Base-by-base conservation (phyloP, 2,888 invertebrate genomes). In the Aleiodes alternator region DNA sequence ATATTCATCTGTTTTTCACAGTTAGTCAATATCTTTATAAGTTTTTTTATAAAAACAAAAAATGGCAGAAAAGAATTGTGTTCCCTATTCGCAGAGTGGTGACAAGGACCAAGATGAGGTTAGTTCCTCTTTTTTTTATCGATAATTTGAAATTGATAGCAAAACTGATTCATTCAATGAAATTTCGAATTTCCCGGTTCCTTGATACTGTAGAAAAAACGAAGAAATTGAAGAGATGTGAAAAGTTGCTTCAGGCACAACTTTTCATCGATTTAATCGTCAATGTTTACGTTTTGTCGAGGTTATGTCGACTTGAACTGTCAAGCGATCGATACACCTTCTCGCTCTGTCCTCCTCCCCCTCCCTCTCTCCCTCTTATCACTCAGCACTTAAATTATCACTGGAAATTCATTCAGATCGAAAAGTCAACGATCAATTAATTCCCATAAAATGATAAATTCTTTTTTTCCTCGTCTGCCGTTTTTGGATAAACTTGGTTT, bases 101-200 rank as follows among this genome's bases (percentile, higher is more conserved):
- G 88, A 93, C 84, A 92, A 92, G 83, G 91, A 92, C 76, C 93
- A 94, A 85, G 94, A 95, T 90, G 94, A 94, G 92, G 95, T 95
- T 90, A 90, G 89, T 81, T 77, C 70, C 75, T 34, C 34, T n/a
- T 9, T 64, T 59, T n/a, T 9, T 64, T n/a, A n/a, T n/a, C n/a
- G n/a, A n/a, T n/a, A 8, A 16, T 14, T 23, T 69, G 66, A 57
- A 1, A n/a, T 72, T 55, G 4, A 51, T 0, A n/a, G 31, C 16
- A 53, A 55, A 23, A 3, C 4, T 48, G 23, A n/a, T 11, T 31
- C 8, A 8, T n/a, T 50, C 38, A 11, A 50, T 55, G n/a, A n/a
- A n/a, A 51, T 29, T 23, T 11, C 14, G 11, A 38, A 59, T 55
- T 51, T 51, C 23, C 23, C 5, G 16, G 55, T 34, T 50, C 8